Conservation (phyloP, 2,888 invertebrate genomes). For the Biston betularia region DNA sequence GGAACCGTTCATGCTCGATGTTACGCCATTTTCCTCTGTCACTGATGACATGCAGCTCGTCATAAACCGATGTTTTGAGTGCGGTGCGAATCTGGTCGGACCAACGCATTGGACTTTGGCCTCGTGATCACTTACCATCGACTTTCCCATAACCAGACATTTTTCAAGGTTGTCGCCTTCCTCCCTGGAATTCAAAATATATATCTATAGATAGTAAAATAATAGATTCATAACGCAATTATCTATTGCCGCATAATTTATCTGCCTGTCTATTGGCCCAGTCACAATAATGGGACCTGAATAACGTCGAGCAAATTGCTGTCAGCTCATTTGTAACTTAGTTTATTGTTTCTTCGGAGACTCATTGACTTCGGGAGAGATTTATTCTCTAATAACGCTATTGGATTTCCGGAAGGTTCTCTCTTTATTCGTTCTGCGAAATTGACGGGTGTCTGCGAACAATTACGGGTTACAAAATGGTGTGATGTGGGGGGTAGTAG, state of each 20-base stretch:
- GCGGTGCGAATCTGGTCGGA: no score
- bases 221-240: conserved; percentile 59
- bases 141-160: no score
- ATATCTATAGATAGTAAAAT: conserved; percentile 53
- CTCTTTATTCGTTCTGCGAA: conserved; percentile 48
- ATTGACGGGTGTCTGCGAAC: conserved; percentile 52
- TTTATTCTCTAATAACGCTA: conserved; percentile 52
- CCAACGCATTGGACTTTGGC: no score
- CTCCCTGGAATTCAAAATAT: no score
- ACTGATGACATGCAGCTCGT: no score
- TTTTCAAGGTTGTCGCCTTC: no score
- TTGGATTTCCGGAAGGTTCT: conserved; percentile 46
- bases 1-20: no score
- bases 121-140: no score
- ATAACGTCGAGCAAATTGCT: conserved; percentile 51
- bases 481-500: conserved; percentile 47
- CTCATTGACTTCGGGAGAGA: conserved; percentile 43
- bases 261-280: conserved; percentile 53
- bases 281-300: conserved; percentile 47
- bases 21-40: no score
- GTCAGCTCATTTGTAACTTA: conserved; percentile 56
- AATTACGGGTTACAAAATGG: conserved; percentile 50
- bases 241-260: conserved; percentile 58
- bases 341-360: conserved; percentile 54
- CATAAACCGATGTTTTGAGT: no score